Percentiles rank a stretch among this genome's conserved stretches.
Conservation (phyloP, 2,113 vertebrate genomes). For the Paratilapia polleni region DNA sequence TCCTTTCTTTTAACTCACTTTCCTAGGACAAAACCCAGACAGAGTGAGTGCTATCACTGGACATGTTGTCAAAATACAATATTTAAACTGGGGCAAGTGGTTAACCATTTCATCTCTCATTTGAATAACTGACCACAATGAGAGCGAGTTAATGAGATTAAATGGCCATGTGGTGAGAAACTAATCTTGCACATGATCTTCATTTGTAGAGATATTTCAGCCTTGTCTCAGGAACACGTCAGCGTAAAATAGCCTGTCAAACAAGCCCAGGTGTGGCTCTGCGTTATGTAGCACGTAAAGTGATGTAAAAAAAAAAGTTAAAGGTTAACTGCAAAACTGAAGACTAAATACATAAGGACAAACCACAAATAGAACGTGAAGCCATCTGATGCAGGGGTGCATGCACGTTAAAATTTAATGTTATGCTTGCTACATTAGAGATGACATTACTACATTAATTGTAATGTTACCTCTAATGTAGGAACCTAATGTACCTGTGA, state of each 20-base stretch:
- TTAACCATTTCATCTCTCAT: constrained; percentile 43
- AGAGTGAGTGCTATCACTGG: constrained; percentile 31
- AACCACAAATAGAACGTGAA: neutral
- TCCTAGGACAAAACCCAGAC: constrained; percentile 61
- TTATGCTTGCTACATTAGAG: neutral
- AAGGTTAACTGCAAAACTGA: constrained; percentile 28
- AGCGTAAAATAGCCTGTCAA: neutral
- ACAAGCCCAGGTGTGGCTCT: neutral
- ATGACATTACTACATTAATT: neutral
- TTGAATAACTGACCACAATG: constrained; percentile 13
- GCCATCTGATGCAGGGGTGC: neutral
- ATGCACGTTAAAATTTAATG: neutral
- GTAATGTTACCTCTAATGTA: neutral
- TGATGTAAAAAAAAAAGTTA: constrained; percentile 36
- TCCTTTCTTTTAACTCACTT: constrained; percentile 61
- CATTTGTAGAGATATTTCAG: neutral
- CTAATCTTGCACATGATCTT: constrained; percentile 1
- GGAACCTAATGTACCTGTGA: neutral
- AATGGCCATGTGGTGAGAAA: neutral
- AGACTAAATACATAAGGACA: neutral
- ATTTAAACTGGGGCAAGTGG: constrained; percentile 59
- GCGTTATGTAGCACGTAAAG: neutral
- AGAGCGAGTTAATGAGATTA: neutral
- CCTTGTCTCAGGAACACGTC: neutral
- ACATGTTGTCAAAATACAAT: constrained; percentile 60